Percentiles rank a stretch among this genome's conserved stretches.
These are phyloP conservation scores for Halictus quadricinctus DNA, from an alignment of 2,888 invertebrate species.

Conservation along the genomic window DNA sequence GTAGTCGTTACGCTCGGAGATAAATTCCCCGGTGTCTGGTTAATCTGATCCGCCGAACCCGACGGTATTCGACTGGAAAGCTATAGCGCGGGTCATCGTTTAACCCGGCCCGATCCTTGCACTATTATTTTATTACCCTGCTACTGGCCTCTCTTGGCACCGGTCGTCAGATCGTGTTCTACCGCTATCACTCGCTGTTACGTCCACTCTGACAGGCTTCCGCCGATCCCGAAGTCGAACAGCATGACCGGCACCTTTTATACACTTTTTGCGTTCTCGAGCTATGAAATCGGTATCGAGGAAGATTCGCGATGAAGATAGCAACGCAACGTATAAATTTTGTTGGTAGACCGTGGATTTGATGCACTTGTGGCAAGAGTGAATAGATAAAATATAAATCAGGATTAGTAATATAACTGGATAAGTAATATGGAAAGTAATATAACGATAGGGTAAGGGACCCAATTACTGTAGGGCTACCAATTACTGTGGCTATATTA, in stretches of 20 bases:
- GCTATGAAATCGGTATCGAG: neutral
- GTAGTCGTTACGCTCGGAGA: constrained; percentile 59
- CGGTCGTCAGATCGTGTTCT: neutral
- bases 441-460: no score
- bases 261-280: neutral
- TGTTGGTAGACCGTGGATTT: neutral
- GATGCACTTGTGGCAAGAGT: neutral
- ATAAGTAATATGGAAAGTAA: no score
- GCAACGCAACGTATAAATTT: neutral
- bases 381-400: neutral
- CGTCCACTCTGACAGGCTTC: neutral
- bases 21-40: constrained; percentile 62
- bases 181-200: neutral
- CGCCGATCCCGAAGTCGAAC: neutral
- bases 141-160: neutral
- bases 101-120: constrained; percentile 8
- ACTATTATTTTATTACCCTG: constrained; percentile 28
- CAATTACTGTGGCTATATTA: no score
- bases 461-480: no score
- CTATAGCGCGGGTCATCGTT: constrained; percentile 51
- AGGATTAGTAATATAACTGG: no score
- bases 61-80: constrained; percentile 52
- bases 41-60: constrained; percentile 53
- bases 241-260: neutral
- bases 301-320: neutral